Base-by-base conservation (phyloP, 2,888 invertebrate genomes). In the Pocota personata region DNA sequence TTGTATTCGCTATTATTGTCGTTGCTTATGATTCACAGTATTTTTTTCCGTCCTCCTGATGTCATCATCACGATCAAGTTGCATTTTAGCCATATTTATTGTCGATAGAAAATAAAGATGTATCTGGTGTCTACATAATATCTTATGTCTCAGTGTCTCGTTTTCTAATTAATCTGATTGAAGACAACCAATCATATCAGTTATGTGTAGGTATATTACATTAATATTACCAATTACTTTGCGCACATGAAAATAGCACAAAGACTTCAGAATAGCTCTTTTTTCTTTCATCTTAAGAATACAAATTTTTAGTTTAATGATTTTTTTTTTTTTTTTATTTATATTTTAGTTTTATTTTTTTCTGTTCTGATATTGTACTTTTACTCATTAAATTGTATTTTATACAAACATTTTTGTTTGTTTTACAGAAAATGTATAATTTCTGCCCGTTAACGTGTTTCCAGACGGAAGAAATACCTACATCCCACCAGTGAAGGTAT, bases 351-450 rank as follows among this genome's bases (percentile, higher is more conserved):
- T 60, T 60, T n/a, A 10, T 8, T 78, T 57, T 7, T 75, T 75
- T 24, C 24, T 46, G 16, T 46, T 75, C 40, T 64, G 21, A 46
- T 60, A 73, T 60, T 73, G 69, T 75, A 67, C 46, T 73, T 79
- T 69, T 77, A 77, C 37, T 87, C 60, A 82, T 82, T 67, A 75
- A 76, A 72, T 71, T 78, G 75, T 75, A 78, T 84, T 80, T 87
- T 87, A 79, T 87, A 77, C 87, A 84, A 88, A 87, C 73, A 43
- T 87, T 87, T 87, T 87, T 83, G 82, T 88, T 89, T 90, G 89
- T 91, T 91, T 91, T 91, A 89, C 91, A 91, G 91, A 90, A 90
- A 89, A 80, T 86, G 80, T 84, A 75, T 76, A 84, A 77, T 84
- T 87, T 84, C 86, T 88, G 83, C 88, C 83, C 86, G 88, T 87